Evolutionary conservation across 2,888 invertebrate species (phyloP).

Genomic region (Phlogophora meticulosa): DNA sequence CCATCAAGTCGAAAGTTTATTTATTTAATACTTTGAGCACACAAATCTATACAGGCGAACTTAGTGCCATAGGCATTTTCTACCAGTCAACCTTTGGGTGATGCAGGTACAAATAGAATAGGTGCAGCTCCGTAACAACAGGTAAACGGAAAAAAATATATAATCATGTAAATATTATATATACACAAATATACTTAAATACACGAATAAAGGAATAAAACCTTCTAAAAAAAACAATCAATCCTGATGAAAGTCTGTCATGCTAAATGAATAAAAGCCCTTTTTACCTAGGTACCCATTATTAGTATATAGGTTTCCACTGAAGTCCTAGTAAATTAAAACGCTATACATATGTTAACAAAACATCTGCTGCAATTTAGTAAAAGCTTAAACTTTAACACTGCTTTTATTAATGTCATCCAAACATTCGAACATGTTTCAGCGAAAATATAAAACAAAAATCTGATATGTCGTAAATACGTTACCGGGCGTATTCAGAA

Average conservation of each 20-base stretch:
- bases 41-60: too few species aligned
- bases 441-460: neutral
- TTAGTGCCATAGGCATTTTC: too few species aligned
- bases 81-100: too few species aligned
- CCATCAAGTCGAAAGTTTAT: too few species aligned
- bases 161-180: too few species aligned
- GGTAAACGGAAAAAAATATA: too few species aligned
- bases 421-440: neutral
- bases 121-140: too few species aligned
- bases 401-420: neutral
- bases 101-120: too few species aligned
- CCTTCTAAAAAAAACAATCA: too few species aligned
- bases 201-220: too few species aligned
- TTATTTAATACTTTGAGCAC: too few species aligned
- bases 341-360: neutral
- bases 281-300: neutral
- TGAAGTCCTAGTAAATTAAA: slow-evolving; percentile 4
- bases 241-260: neutral
- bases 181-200: too few species aligned
- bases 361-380: neutral
- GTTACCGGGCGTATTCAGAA: slow-evolving; percentile 7
- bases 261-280: slow-evolving; percentile 1
- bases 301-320: neutral
- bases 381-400: neutral
- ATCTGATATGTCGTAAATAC: neutral